A percentile compares a stretch with the other conserved stretches of the same genome.
phyloP scores from a whole-genome alignment of 1,140 invertebrate genomes.

The Zelostemma sp. region DNA sequence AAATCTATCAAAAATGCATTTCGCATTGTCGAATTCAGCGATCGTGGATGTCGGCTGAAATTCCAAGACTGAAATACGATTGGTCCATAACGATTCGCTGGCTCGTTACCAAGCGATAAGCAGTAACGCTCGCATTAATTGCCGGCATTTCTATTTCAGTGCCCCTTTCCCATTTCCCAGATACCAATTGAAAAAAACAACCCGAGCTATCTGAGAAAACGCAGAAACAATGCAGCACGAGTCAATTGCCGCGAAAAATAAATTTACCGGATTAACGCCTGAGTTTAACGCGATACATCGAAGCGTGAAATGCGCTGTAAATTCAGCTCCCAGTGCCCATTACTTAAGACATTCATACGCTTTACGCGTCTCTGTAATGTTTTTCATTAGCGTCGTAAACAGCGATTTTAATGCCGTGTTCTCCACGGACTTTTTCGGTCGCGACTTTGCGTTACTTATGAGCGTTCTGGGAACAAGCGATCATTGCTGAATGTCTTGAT shows the following conservation, averaged over 20 bases:
- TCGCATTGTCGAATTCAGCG: background rate
- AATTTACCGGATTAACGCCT: background rate
- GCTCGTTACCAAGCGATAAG: slow-evolving; percentile 40
- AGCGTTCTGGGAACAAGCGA: background rate
- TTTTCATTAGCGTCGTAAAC: slow-evolving; percentile 3
- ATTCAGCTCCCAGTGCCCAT: slow-evolving; percentile 16
- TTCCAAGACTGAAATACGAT: slow-evolving; percentile 30
- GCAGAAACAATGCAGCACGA: background rate
- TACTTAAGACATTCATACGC: slow-evolving; percentile 41
- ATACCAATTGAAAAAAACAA: slow-evolving; percentile 4
- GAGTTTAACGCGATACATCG: slow-evolving; percentile 3
- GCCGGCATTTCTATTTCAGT: slow-evolving; percentile 41
- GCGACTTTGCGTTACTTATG: background rate
- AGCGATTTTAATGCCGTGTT: background rate
- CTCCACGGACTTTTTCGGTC: background rate
- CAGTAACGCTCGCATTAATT: slow-evolving; percentile 39
- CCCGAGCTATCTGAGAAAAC: background rate
- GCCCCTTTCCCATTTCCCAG: slow-evolving; percentile 28
- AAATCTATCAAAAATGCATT: slow-evolving; percentile 2
- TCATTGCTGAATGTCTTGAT: too few relatives aligned
- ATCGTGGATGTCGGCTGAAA: slow-evolving; percentile 10
- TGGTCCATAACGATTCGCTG: slow-evolving; percentile 23
- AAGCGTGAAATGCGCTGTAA: slow-evolving; percentile 7
- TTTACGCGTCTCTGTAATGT: slow-evolving; percentile 19
- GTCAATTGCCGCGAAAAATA: background rate